Evolutionary conservation across 1,140 invertebrate genomes (phyloP), one percentile per base, ranked within the genome.

Genomic region (Ephestia elutella): DNA sequence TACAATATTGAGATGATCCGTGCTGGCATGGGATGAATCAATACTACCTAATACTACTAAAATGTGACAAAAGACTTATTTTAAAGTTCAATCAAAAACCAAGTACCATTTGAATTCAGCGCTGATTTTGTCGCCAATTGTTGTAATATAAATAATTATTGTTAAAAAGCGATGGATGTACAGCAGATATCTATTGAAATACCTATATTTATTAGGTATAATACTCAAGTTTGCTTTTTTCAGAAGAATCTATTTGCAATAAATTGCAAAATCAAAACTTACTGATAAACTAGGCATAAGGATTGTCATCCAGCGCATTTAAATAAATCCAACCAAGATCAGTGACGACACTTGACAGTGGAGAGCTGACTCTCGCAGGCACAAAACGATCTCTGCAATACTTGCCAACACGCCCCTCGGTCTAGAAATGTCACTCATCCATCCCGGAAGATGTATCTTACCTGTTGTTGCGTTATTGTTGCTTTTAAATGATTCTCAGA

Each of bases 341-440:
- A 15, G 38, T 44, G 13, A 44, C 15, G 5, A 15, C 38, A 44
- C 15, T n/a, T 10, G 38, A 44, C 13, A 4, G 2, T 15, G 7
- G 7, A 25, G 21, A 25, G 21, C 21, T 25, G 30, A 32, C 9
- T 32, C 15, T 35, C 9, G 13, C 32, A 35, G 32, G 2, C 38
- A 13, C 15, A 13, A 44, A 44, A 44, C 4, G 13, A 44, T 44
- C 38, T 10, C 38, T 7, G 38, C 38, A 44, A 44, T 17, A 44
- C 38, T 35, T 44, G 38, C 38, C 38, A 35, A 10, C 38, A 44
- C 67, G 54, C 49, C 54, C 57, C 50, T 57, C 65, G 78, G 59
- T 72, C 78, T 74, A 73, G 60, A 81, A 67, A 73, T 59, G 76
- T 75, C 78, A 78, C 56, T 79, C 75, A 79, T 56, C 48, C 49